phyloP scores from a whole-genome alignment of 2,113 vertebrate genomes.

The Ovis canadensis region DNA sequence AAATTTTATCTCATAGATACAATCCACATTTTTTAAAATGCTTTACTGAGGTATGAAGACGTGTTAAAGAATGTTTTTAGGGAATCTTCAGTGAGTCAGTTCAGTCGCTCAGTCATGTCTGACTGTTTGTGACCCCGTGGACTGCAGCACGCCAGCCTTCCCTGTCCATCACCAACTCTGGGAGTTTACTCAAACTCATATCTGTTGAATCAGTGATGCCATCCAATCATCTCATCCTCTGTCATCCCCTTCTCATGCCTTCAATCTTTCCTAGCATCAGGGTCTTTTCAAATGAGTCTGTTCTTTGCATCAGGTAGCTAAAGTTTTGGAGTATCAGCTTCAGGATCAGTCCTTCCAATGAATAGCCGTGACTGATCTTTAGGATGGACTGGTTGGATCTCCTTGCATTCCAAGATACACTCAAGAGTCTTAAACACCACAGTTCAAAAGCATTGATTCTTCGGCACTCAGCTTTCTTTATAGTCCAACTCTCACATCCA shows the following conservation, averaged over 20 bases:
- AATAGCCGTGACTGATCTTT: background rate
- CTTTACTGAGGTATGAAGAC: background rate
- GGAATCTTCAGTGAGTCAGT: background rate
- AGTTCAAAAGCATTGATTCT: background rate
- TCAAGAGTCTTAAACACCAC: background rate
- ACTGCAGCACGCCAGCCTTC: background rate
- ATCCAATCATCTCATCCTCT: background rate
- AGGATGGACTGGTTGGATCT: background rate
- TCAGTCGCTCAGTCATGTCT: background rate
- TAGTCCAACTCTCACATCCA: background rate
- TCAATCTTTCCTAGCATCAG: background rate
- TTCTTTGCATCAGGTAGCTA: background rate
- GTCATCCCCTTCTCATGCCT: background rate
- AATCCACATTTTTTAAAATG: background rate
- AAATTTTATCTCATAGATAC: background rate
- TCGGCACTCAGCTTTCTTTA: rapidly evolving
- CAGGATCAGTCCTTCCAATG: background rate
- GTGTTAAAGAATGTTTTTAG: background rate
- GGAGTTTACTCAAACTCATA: background rate
- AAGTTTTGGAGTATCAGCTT: background rate
- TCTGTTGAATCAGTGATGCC: background rate
- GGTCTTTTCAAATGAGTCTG: background rate
- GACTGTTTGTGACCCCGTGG: rapidly evolving
- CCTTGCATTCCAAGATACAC: background rate
- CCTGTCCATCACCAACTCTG: background rate